These are phyloP conservation scores for Prinia subflava DNA, from an alignment of 2,113 vertebrate species.

Conservation along the genomic window DNA sequence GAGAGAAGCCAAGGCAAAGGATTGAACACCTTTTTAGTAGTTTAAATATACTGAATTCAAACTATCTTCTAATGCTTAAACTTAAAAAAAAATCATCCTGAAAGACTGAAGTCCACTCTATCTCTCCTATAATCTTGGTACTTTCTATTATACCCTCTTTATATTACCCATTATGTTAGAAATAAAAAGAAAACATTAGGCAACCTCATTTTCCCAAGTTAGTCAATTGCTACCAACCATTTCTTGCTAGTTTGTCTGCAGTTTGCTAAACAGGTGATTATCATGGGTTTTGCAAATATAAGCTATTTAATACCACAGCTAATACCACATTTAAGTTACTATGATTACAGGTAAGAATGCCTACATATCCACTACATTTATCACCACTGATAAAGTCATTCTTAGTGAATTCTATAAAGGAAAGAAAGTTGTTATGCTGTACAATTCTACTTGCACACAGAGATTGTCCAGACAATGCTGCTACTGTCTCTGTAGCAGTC, in stretches of 20 bases:
- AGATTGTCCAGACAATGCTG: background rate
- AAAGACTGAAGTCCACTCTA: background rate
- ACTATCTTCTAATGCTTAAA: background rate
- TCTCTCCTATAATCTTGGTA: background rate
- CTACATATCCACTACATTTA: background rate
- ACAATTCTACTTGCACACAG: background rate
- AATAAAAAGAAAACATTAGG: background rate
- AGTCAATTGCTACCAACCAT: background rate
- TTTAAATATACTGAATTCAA: background rate
- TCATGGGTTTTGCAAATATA: background rate
- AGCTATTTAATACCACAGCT: background rate
- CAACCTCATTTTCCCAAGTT: background rate
- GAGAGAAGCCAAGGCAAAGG: background rate
- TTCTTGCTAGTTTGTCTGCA: background rate
- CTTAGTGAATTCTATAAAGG: background rate
- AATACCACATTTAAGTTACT: background rate
- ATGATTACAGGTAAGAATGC: background rate
- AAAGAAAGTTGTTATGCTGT: background rate
- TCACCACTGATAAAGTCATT: background rate
- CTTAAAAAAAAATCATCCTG: background rate
- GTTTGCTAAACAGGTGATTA: background rate
- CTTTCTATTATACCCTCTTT: background rate
- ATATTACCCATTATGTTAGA: background rate
- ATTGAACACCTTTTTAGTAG: background rate
- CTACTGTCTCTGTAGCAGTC: background rate